These are phyloP conservation scores for Stegodyphus dumicola DNA, from an alignment of 1,140 invertebrate genomes.

Conservation along the genomic window DNA sequence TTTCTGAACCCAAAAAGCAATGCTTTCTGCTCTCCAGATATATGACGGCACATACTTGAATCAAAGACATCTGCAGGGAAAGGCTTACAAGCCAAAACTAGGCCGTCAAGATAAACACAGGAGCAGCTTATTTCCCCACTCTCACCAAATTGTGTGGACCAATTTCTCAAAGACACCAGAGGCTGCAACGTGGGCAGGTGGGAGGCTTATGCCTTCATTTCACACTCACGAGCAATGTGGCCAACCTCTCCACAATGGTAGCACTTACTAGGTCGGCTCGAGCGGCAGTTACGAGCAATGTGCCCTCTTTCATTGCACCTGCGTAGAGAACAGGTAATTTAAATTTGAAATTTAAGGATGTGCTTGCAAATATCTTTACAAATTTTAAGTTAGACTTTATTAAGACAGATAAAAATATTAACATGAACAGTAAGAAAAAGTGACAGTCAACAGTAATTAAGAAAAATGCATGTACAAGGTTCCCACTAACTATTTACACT, in stretches of 20 bases:
- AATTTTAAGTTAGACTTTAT: too few relatives aligned
- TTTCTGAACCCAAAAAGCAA: conserved; percentile 7
- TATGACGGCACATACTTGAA: conserved; percentile 19
- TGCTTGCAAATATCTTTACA: too few relatives aligned
- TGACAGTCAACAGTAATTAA: too few relatives aligned
- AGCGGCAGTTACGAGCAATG: conserved; percentile 87
- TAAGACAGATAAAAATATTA: too few relatives aligned
- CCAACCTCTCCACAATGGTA: conserved; percentile 63
- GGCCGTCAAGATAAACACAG: conserved; percentile 20
- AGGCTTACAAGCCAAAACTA: conserved; percentile 41
- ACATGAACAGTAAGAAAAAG: too few relatives aligned
- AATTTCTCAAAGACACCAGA: conserved; percentile 51
- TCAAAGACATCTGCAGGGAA: conserved; percentile 10
- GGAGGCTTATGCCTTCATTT: conserved; percentile 59
- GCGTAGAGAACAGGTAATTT: conserved; percentile 67
- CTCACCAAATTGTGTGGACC: conserved; percentile 22
- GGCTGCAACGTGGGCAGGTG: conserved; percentile 60
- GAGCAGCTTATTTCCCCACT: conserved; percentile 29
- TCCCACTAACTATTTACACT: too few relatives aligned
- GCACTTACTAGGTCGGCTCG: conserved; percentile 59
- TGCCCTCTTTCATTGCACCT: conserved; percentile 94
- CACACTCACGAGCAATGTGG: conserved; percentile 64
- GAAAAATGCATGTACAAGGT: too few relatives aligned
- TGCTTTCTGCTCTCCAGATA: conserved; percentile 28
- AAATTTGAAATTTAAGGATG: neutral